Evolutionary conservation across 2,113 vertebrate species (phyloP), one percentile per base, ranked within the genome.

Genomic region (Ibidorhyncha struthersii): DNA sequence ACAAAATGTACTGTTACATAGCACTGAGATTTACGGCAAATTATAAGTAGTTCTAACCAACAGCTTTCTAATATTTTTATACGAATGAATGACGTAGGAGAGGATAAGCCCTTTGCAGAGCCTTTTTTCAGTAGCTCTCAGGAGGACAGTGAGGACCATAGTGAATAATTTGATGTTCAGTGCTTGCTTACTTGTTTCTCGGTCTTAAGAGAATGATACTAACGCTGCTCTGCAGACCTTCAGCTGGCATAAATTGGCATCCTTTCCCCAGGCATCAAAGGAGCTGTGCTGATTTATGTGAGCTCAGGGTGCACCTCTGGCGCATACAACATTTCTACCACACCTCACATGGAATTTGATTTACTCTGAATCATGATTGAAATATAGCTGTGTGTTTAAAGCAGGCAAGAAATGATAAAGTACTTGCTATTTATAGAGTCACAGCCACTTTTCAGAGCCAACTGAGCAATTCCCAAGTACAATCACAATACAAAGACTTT

Each of bases 381-480:
- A 96, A 82, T 76, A 79, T 7, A 86, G 77, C 95, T 89, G 61
- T 29, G 34, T 84, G 86, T 55, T 96, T 86, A 69, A 91, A 95
- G 80, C 2, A 29, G 92, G 83, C 56, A 91, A 91, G 83, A 90
- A 93, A 92, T 84, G 70, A 95, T 69, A 29, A 91, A 92, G 82
- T 45, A 17, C 69, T 86, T 92, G 8, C 96, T 97, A 96, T 96
- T 95, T 95, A 91, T 95, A 90, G 94, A 93, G 87, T 49, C 41
- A 7, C 8, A 94, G 81, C 73, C 88, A 56, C 92, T 94, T 91
- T 66, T 72, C 87, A 72, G 66, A 90, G 96, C 84, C 96, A 93
- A 3, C 90, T 27, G 70, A 95, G 92, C 87, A 91, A 72, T 94
- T 90, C 81, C 78, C 78, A 47, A 72, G 81, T 76, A 65, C 78